Base-by-base conservation (phyloP, 2,113 vertebrate species). In the Etheostoma cragini region DNA sequence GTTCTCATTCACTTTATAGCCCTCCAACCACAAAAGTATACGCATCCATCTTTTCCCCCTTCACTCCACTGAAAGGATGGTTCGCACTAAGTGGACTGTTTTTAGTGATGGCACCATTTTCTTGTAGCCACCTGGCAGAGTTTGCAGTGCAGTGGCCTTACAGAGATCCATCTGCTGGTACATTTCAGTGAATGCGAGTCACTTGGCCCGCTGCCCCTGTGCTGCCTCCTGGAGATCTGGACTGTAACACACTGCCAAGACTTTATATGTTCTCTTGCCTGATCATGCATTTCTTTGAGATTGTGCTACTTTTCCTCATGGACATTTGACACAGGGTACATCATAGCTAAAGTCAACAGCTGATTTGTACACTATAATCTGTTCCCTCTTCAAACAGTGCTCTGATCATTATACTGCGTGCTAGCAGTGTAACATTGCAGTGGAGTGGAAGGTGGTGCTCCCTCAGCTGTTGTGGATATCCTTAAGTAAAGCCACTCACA, bases 401-500 rank as follows among this genome's bases (percentile, higher is more conserved):
- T 68, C 49, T 74, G 60, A 81, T 56, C 47, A 74, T 83, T 63
- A 81, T 45, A 42, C 22, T 7, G 13, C 72, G 46, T 30, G 69
- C 16, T 8, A 35, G 57, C 45, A 38, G 64, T 22, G 64, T 38
- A 19, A 53, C 38, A 14, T 47, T 26, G 26, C 26, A 26, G 26
- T 26, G 26, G 1, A 3, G 26, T 16, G 4, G 15, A 60, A 19
- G 79, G 54, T 57, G 52, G 49, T 56, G 68, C 53, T 71, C 56
- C 19, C 42, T 74, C 67, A 15, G 71, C 66, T 76, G 54, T 21
- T 82, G 80, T 81, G 85, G 69, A 79, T 67, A 78, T 67, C 54
- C 70, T 88, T 75, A 78, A 63, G 76, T 67, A 90, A 80, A 87
- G 83, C 78, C 72, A 17, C 42, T 83, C 67, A 87, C 72, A 47